phyloP scores from a whole-genome alignment of 2,888 invertebrate genomes.

The Chirona hameri region DNA sequence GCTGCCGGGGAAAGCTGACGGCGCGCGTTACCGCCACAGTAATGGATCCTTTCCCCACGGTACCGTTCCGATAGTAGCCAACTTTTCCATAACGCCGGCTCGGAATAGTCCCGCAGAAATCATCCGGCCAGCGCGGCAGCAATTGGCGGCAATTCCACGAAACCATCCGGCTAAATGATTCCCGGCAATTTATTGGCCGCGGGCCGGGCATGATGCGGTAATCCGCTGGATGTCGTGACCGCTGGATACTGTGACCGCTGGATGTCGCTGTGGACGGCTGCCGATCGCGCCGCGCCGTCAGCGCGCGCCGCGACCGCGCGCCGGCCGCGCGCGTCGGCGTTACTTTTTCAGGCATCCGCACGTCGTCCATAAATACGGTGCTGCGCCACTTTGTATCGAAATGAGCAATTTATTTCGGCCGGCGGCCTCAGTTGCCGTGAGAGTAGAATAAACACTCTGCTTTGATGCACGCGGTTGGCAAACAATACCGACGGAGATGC shows the following conservation, averaged over 20 bases:
- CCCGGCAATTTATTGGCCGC: neutral
- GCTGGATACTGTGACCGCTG: neutral
- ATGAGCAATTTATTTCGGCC: slow-evolving; percentile 6
- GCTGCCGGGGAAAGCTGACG: too few species aligned
- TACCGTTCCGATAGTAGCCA: neutral
- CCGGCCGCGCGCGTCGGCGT: too few species aligned
- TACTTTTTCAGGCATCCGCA: neutral
- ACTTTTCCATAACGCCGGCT: slow-evolving; percentile 10
- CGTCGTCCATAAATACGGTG: neutral
- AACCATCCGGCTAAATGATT: slow-evolving; percentile 6
- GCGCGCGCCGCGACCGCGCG: too few species aligned
- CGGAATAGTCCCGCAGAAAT: neutral
- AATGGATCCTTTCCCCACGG: neutral
- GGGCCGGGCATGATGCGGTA: neutral
- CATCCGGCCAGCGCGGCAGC: neutral
- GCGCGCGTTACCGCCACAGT: neutral
- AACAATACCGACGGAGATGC: neutral
- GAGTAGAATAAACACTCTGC: neutral
- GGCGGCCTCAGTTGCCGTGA: neutral
- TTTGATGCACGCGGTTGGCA: neutral
- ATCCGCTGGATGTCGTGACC: neutral
- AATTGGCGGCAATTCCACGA: slow-evolving; percentile 2
- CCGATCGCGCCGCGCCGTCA: too few species aligned
- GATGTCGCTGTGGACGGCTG: neutral
- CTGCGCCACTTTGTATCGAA: neutral